A percentile compares a stretch with the other conserved stretches of the same genome.
Evolutionary conservation across 2,113 vertebrate species (phyloP).

Genomic region (Seriola dumerili): DNA sequence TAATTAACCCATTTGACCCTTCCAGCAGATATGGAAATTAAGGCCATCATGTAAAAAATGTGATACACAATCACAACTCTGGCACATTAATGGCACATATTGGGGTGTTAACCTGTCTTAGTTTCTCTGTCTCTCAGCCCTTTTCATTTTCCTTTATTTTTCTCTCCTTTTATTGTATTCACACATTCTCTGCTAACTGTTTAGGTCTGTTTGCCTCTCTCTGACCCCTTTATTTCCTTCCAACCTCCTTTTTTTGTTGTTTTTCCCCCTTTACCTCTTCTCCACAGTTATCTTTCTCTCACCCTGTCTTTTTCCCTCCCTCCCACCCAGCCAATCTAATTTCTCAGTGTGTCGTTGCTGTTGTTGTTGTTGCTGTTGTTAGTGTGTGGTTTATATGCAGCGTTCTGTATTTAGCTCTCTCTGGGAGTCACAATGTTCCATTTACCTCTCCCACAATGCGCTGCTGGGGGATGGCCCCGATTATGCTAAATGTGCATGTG

Average conservation of each 20-base stretch:
- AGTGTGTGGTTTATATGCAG: constrained; percentile 50
- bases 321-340: constrained; percentile 40
- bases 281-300: background rate
- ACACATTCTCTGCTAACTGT: background rate
- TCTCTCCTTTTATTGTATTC: background rate
- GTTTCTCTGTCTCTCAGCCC: background rate
- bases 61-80: background rate
- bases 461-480: constrained; percentile 48
- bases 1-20: constrained; percentile 28
- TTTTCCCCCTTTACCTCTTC: background rate
- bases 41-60: background rate
- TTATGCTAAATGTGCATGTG: constrained; percentile 57
- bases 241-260: background rate
- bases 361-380: constrained; percentile 24
- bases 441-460: constrained; percentile 61
- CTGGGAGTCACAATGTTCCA: constrained; percentile 61
- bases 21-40: constrained; percentile 18
- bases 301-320: constrained; percentile 3
- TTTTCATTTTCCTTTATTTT: background rate
- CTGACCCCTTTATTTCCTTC: background rate
- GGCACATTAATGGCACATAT: background rate
- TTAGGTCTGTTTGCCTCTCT: background rate
- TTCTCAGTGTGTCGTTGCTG: constrained; percentile 30
- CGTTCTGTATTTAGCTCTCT: constrained; percentile 60
- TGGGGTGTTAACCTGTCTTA: background rate